Percentiles rank a stretch among this genome's conserved stretches.
These are phyloP conservation scores for Protomyctophum bolini DNA, from an alignment of 2,113 vertebrate genomes.

Conservation along the genomic window DNA sequence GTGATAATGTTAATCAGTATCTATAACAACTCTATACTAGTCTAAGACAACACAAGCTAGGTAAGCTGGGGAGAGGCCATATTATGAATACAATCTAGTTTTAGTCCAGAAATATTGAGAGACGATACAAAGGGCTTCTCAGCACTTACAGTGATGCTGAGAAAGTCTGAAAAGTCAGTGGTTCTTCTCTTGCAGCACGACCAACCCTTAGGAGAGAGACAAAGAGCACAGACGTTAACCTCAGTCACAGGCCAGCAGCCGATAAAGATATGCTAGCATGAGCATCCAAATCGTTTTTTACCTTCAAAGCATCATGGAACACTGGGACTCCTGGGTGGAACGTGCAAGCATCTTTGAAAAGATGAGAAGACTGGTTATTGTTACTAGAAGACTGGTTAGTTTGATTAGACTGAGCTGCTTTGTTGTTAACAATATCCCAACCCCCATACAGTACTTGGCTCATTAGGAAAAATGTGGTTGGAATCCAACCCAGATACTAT, in stretches of 20 bases:
- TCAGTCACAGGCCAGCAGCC: not conserved
- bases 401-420: not conserved
- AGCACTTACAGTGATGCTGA: slow-evolving; percentile 91
- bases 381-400: slow-evolving; percentile 9
- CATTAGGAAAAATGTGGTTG: no score
- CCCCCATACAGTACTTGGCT: no score
- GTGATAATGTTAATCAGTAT: slow-evolving; percentile 12
- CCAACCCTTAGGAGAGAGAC: slow-evolving; percentile 86
- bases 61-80: not conserved
- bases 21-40: slow-evolving; percentile 38
- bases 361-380: not conserved
- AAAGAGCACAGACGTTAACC: slow-evolving; percentile 8
- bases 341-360: slow-evolving; percentile 84
- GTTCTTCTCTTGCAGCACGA: slow-evolving; percentile 97
- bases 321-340: slow-evolving; percentile 96
- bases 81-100: not conserved
- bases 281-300: slow-evolving; percentile 59
- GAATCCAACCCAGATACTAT: no score
- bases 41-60: not conserved
- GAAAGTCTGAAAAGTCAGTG: slow-evolving; percentile 97
- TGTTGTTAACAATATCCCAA: not conserved
- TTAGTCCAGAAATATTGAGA: not conserved
- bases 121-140: not conserved
- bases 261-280: slow-evolving; percentile 2
- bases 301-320: slow-evolving; percentile 98